Base-by-base conservation (phyloP, 2,888 invertebrate species). In the Stenolophus ochropezus region DNA sequence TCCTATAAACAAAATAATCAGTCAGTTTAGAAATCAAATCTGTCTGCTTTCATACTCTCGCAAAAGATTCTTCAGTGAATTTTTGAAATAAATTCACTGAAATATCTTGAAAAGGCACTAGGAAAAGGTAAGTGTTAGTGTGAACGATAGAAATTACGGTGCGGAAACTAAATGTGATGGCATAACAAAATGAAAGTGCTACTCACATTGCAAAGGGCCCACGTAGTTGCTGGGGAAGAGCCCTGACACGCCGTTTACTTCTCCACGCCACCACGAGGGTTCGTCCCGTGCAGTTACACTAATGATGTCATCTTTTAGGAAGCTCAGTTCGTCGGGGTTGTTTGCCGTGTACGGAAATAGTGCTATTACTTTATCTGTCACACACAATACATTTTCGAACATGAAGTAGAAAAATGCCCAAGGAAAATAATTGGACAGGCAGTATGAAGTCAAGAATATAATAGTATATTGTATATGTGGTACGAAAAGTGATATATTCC, bases 201-300 rank as follows among this genome's bases (percentile, higher is more conserved):
- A 93, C 93, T 93, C 90, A 93, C 93, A 93, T 88, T 90, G 89
- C 87, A 94, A 91, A 81, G 94, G 93, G 84, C 94, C 92, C 82
- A 98, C 98, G 89, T 98, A 98, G 91, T 98, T 98, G 90, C 97
- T 96, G 14, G 98, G 98, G 89, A 98, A 98, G 75, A 98, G 91
- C 4, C 98, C 98, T 0, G 95, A 94, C 85, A 94, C 92, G 1
- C 97, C 97, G 84, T 96, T 96, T 51, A 96, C 91, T 90, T 98
- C 97, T 77, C 98, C 98, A 88, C 96, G 95, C 98, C 98, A 98
- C 98, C 98, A 98, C 75, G 97, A 96, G n/a, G 96, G 95, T 87
- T 98, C 98, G 85, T 97, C 97, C 81, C 97, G 93, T 74, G 96
- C 96, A 1, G 98, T 92, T 58, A 97, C 95, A 8, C 94, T 94